Conservation (phyloP, 2,113 vertebrate species). For the Tenebrosternarchus preto region DNA sequence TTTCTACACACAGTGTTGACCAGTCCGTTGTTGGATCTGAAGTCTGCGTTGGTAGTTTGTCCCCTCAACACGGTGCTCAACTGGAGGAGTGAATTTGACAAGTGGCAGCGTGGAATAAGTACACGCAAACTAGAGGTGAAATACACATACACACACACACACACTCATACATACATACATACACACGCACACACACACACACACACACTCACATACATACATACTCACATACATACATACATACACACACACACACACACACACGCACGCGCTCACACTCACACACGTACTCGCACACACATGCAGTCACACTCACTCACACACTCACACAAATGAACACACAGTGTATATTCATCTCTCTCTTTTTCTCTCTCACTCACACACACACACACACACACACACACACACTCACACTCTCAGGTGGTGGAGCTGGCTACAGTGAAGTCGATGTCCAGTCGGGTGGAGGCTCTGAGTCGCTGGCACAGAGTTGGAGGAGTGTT, state of each 20-base stretch:
- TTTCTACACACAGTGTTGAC: constrained; percentile 91
- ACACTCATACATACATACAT: neutral
- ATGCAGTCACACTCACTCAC: no score
- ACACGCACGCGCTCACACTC: neutral
- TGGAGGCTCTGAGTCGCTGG: constrained; percentile 85
- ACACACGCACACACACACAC: no score
- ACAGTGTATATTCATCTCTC: no score
- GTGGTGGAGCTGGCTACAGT: constrained; percentile 86
- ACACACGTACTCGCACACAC: no score
- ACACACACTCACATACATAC: neutral
- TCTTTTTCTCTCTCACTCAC: neutral
- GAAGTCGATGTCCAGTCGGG: constrained; percentile 77
- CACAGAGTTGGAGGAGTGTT: constrained; percentile 87
- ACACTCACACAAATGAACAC: neutral
- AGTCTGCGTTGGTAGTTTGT: constrained; percentile 90
- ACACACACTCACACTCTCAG: constrained; percentile 62
- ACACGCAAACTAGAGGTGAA: constrained; percentile 84
- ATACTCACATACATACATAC: no score
- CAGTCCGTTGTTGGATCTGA: constrained; percentile 82
- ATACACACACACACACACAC: neutral
- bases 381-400: no score
- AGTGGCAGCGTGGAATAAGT: constrained; percentile 87
- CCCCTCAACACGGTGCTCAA: constrained; percentile 96
- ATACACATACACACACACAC: neutral
- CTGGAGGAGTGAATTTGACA: constrained; percentile 93